These are phyloP conservation scores for Arremon aurantiirostris DNA, from an alignment of 2,797 vertebrate genomes.

Conservation along the genomic window DNA sequence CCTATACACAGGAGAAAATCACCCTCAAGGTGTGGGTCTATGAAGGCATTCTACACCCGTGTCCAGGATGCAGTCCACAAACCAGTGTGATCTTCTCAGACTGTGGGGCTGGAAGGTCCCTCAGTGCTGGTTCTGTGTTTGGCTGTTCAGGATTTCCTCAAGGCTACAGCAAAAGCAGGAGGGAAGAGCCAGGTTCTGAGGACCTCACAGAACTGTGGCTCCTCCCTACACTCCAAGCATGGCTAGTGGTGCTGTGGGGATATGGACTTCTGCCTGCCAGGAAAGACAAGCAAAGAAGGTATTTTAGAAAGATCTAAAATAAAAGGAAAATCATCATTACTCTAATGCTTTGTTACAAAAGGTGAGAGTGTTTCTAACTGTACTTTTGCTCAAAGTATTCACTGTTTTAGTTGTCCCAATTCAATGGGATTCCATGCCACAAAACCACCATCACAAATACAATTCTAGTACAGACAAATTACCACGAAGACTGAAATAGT, in stretches of 20 bases:
- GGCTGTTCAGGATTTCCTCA: background rate
- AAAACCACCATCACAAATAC: background rate
- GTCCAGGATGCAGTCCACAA: background rate
- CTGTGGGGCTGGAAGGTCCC: background rate
- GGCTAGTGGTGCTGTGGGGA: background rate
- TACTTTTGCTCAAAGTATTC: background rate
- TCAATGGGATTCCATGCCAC: background rate
- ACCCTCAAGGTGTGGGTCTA: background rate
- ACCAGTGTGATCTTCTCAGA: background rate
- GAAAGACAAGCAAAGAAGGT: background rate
- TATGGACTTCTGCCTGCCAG: background rate
- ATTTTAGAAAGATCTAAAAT: background rate
- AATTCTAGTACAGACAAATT: background rate
- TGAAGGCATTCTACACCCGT: background rate
- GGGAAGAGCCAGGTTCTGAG: background rate
- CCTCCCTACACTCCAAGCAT: background rate
- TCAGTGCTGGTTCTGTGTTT: fast-evolving
- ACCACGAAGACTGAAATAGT: background rate
- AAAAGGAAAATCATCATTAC: background rate
- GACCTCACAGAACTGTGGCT: background rate
- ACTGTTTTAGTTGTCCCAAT: background rate
- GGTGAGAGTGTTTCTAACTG: background rate
- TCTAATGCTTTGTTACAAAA: background rate
- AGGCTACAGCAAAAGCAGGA: background rate
- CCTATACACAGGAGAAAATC: background rate